A percentile compares a stretch with the other conserved stretches of the same genome.
Conservation (phyloP, 2,888 invertebrate species). For the Coelogynopora nodosa region DNA sequence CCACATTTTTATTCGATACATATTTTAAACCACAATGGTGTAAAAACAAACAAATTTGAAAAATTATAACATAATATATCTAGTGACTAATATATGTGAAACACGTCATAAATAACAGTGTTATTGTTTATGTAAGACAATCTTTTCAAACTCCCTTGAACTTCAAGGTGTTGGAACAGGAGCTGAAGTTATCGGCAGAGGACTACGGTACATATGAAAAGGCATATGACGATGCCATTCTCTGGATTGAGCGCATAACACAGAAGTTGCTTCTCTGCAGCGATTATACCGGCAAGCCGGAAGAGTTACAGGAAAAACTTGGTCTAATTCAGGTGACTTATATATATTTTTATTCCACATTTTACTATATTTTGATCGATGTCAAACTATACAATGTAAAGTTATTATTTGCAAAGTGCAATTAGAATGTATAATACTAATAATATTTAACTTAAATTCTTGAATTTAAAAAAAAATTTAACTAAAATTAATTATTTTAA, state of each 20-base stretch:
- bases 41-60: too few relatives aligned
- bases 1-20: too few relatives aligned
- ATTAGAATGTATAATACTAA: too few relatives aligned
- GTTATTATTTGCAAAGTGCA: too few relatives aligned
- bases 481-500: neutral
- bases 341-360: too few relatives aligned
- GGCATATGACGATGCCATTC: neutral
- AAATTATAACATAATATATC: too few relatives aligned
- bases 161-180: neutral
- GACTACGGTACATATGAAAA: neutral
- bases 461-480: neutral
- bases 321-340: neutral
- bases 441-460: neutral
- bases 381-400: too few relatives aligned
- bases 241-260: neutral
- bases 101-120: neutral
- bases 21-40: too few relatives aligned
- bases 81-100: too few relatives aligned
- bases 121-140: neutral
- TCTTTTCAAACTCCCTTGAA: neutral
- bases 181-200: neutral
- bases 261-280: constrained; percentile 16
- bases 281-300: neutral
- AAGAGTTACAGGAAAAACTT: neutral
- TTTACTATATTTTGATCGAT: too few relatives aligned